phyloP scores from a whole-genome alignment of 2,113 vertebrate genomes.

The Isurus oxyrinchus region DNA sequence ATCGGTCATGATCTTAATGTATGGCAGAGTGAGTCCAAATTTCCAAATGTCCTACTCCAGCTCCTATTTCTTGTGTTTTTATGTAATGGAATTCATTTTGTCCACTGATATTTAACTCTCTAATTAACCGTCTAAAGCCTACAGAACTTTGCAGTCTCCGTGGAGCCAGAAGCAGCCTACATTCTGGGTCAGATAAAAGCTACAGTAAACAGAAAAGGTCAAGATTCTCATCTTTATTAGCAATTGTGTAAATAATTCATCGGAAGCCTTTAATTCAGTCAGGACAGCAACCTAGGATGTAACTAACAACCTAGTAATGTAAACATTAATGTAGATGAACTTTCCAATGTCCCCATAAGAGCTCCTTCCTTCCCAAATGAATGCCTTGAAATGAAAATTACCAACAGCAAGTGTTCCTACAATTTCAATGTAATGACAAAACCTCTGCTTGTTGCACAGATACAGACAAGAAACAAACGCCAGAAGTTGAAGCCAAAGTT shows the following conservation, averaged over 20 bases:
- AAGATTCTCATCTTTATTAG: not conserved
- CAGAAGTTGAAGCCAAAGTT: not conserved
- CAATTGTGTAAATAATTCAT: not conserved
- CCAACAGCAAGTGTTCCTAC: not conserved
- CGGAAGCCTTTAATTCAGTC: not conserved
- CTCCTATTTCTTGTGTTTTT: too few relatives aligned
- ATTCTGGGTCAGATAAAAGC: not conserved
- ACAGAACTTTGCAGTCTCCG: not conserved
- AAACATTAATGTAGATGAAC: not conserved
- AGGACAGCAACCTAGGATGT: not conserved
- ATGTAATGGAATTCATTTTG: not conserved
- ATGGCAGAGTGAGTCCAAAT: too few relatives aligned
- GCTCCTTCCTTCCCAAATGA: not conserved
- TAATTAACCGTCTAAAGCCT: too few relatives aligned
- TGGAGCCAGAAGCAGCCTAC: not conserved
- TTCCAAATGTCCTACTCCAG: too few relatives aligned
- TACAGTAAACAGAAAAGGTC: not conserved
- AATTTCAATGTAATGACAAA: not conserved
- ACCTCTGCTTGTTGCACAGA: not conserved
- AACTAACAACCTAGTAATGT: too few relatives aligned
- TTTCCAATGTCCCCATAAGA: not conserved
- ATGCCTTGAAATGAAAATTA: not conserved
- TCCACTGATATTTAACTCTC: not conserved
- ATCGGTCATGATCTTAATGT: too few relatives aligned
- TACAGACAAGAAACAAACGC: not conserved